Evolutionary conservation across 2,888 invertebrate genomes (phyloP).

Genomic region (Hartigia nigra): DNA sequence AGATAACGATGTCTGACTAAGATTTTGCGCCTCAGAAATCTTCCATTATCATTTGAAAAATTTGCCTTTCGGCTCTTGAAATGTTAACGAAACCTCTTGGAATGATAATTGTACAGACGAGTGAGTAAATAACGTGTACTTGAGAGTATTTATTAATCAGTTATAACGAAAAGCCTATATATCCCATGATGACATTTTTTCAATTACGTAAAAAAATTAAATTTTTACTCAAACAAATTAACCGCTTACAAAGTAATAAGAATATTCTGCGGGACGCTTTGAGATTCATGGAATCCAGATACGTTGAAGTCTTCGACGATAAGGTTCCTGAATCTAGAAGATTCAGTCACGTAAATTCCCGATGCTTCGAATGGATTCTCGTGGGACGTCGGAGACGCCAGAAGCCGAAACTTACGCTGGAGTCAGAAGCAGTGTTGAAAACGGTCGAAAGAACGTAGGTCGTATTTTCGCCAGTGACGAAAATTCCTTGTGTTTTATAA

Average conservation of each 20-base stretch:
- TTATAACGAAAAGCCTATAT: background rate
- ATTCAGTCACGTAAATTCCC: background rate
- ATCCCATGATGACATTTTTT: too few relatives aligned
- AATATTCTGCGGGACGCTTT: background rate
- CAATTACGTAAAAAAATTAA: too few relatives aligned
- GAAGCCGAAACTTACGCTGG: background rate
- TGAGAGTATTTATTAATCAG: background rate
- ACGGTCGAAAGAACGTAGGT: constrained; percentile 41
- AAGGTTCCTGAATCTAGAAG: background rate
- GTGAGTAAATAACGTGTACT: background rate
- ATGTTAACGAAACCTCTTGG: background rate
- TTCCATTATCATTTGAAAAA: background rate
- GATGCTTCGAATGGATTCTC: background rate
- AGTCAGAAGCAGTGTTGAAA: constrained; percentile 15
- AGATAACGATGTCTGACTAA: background rate
- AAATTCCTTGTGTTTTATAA: constrained; percentile 18
- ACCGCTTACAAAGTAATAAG: background rate
- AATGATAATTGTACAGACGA: background rate
- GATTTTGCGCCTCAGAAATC: background rate
- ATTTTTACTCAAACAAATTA: background rate
- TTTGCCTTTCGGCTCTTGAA: background rate
- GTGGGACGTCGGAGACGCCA: background rate
- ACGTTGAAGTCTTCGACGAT: background rate
- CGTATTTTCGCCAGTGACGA: constrained; percentile 43
- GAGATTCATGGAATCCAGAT: background rate